Base-by-base conservation (phyloP, 2,888 invertebrate genomes). In the Phyto melanocephala region DNA sequence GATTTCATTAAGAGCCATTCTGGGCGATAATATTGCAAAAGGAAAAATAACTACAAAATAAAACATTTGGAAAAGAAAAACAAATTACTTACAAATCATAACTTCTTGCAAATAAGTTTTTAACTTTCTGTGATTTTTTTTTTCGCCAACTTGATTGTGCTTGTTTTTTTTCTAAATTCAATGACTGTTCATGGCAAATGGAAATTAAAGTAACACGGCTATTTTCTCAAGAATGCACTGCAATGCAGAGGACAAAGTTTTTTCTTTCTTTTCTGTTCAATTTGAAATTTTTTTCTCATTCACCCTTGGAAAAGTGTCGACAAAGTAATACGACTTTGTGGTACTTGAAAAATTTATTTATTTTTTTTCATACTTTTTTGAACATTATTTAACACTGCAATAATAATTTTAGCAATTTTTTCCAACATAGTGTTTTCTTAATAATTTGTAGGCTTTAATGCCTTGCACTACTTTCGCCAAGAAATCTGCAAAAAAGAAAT, bases 161-260 rank as follows among this genome's bases (percentile, higher is more conserved):
- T 5, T 8, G 11, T 24, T 24, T 10, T 37, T n/a, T 54, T 50
- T 24, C 40, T 35, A 15, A 5, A 28, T 6, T 15, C 60, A 60
- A 52, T 74, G 72, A 52, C 24, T 74, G 74, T 74, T 67, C 70
- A 71, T 70, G 72, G 79, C 75, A 79, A 82, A 82, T 79, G 75
- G 75, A 82, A 79, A 82, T 82, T 82, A 79, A 82, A 82, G 75
- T 68, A 79, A 79, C 70, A 79, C 67, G 45, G 75, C 65, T 65
- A 80, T 74, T 79, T 79, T 79, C 82, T 82, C 82, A 82, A 82
- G 79, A 82, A 82, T 79, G 75, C 82, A 82, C 82, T 82, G 82
- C 82, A 82, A 60, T 82, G 82, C 82, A 82, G 82, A 82, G 82
- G 82, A 82, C 79, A 82, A 82, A 82, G 71, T 82, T 82, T 82